Evolutionary conservation across 1,140 invertebrate species (phyloP).

Genomic region (Battus philenor): DNA sequence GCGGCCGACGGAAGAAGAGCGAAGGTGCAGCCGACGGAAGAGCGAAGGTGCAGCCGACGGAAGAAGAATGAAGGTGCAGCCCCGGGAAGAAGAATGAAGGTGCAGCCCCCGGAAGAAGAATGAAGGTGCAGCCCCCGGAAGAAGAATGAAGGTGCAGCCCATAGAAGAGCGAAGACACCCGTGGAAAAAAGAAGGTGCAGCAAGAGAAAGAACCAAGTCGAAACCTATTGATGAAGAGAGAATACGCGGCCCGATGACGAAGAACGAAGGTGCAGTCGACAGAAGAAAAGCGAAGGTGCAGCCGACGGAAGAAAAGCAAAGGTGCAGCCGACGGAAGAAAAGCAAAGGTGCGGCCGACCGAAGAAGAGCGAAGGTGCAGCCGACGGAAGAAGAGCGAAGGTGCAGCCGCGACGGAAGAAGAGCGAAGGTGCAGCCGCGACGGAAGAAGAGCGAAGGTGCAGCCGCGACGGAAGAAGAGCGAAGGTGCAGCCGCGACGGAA

Average conservation of each 20-base stretch:
- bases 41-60: too few species aligned
- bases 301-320: too few species aligned
- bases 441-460: not conserved
- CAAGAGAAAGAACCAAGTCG: slow-evolving; percentile 12
- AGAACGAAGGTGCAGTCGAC: slow-evolving; percentile 15
- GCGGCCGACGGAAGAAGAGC: too few species aligned
- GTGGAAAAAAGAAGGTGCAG: slow-evolving; percentile 12
- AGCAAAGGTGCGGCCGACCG: slow-evolving; percentile 10
- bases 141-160: slow-evolving; percentile 14
- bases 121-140: slow-evolving; percentile 15
- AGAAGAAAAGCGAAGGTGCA: too few species aligned
- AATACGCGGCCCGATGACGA: slow-evolving; percentile 14
- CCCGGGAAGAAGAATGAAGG: too few species aligned
- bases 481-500: too few species aligned
- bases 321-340: slow-evolving; percentile 9
- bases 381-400: slow-evolving; percentile 10
- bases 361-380: slow-evolving; percentile 1
- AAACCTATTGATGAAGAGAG: too few species aligned
- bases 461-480: too few species aligned
- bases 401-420: slow-evolving; percentile 15
- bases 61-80: too few species aligned
- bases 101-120: slow-evolving; percentile 19
- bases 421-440: not conserved
- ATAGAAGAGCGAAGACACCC: slow-evolving; percentile 23
- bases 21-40: too few species aligned